Percentiles rank a stretch among this genome's conserved stretches.
Evolutionary conservation across 2,888 invertebrate genomes (phyloP).

Genomic region (Ommatoiulus sabulosus): DNA sequence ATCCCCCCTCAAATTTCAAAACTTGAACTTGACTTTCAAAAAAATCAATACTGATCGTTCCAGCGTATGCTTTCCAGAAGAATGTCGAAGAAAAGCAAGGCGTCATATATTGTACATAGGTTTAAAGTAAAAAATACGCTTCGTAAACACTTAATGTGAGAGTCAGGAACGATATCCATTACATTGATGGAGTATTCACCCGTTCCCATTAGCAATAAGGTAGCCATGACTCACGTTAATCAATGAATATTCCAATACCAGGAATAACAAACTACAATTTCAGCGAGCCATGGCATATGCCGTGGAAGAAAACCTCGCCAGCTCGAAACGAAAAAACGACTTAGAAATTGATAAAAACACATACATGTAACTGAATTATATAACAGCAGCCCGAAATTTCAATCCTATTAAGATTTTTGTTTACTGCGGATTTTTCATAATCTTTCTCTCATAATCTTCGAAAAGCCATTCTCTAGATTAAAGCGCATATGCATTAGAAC

Average conservation of each 20-base stretch:
- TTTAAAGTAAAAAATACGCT: slow-evolving; percentile 17
- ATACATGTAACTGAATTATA: not conserved
- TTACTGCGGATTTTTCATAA: not conserved
- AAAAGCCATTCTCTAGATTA: not conserved
- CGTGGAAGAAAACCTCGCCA: not conserved
- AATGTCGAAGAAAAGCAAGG: not conserved
- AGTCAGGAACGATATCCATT: not conserved
- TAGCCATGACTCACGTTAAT: slow-evolving; percentile 26
- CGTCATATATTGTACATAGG: not conserved
- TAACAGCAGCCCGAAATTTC: not conserved
- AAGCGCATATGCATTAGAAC: not conserved
- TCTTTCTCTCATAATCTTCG: not conserved
- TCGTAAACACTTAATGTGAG: not conserved
- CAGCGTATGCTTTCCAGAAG: not conserved
- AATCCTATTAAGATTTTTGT: no score
- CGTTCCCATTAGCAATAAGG: slow-evolving; percentile 11
- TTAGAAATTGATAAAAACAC: not conserved
- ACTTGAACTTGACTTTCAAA: slow-evolving; percentile 32
- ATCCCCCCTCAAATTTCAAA: slow-evolving; percentile 10
- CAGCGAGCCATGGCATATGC: not conserved
- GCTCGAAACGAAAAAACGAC: not conserved
- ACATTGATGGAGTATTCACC: slow-evolving; percentile 26
- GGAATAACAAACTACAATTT: not conserved
- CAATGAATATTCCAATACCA: slow-evolving; percentile 27
- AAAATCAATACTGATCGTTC: slow-evolving; percentile 16